Evolutionary conservation across 2,888 invertebrate genomes (phyloP), one percentile per base, ranked within the genome.

Genomic region (Pecten maximus): DNA sequence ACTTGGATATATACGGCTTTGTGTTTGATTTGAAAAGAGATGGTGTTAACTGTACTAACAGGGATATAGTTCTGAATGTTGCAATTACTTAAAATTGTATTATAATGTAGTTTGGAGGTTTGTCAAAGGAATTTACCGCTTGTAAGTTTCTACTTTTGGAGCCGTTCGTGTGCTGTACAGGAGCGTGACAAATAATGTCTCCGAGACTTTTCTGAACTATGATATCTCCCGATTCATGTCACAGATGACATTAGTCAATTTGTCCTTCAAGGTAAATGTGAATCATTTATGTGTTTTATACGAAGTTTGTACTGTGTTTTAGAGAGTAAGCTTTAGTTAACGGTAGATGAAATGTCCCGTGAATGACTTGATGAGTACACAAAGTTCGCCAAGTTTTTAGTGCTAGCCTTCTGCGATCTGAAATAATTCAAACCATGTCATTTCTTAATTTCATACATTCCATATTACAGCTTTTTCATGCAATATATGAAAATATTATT

Each of bases 111-210:
- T 35, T 35, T 35, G 35, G 74, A 35, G 35, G 74, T 28, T 74
- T 74, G 28, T 74, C 23, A 35, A 74, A 74, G 74, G 12, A 74
- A 74, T 74, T 74, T 74, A 74, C 74, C 74, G 74, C 35, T 74
- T 74, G 74, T 28, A 28, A 74, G 74, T 74, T 74, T 19, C 74
- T 74, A 74, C 74, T 74, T 54, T 35, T 10, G 74, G 74, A 74
- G 74, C 54, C 23, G n/a, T n/a, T n/a, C n/a, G n/a, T 44, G 44
- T 12, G 12, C 28, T 28, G 28, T 6, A 8, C 28, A 28, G 23
- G 0, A 28, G 74, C 28, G 74, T 74, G 74, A 28, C 74, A 74
- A 35, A 15, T 28, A 10, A 28, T 74, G 74, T 74, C 35, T 74
- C 54, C 6, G 74, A 74, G 6, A 35, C 74, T 74, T 60, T 28